These are phyloP conservation scores for Enoplolaimus lenunculus DNA, from an alignment of 2,888 invertebrate genomes.

Conservation along the genomic window DNA sequence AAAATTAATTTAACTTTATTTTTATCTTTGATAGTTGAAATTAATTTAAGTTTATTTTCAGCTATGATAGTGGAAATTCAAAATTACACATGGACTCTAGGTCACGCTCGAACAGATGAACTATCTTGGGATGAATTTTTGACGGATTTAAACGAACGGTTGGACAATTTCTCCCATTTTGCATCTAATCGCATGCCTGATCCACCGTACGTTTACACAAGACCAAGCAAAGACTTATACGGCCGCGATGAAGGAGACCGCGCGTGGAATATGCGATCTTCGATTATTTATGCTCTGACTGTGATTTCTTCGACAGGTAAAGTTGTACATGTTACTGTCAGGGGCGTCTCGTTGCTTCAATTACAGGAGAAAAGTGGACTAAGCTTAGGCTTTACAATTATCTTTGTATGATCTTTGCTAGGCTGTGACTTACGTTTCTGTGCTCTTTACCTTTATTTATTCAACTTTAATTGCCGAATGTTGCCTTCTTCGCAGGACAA, in stretches of 20 bases:
- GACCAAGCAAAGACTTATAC: neutral
- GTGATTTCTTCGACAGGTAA: conserved; percentile 16
- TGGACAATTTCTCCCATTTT: conserved; percentile 11
- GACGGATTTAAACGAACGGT: neutral
- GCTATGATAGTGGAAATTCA: neutral
- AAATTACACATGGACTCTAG: neutral
- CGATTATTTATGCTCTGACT: conserved; percentile 13
- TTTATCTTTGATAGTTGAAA: too few species aligned
- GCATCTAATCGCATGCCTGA: neutral
- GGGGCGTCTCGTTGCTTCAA: too few species aligned
- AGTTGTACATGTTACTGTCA: too few species aligned
- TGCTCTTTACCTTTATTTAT: too few species aligned
- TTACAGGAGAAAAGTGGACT: too few species aligned
- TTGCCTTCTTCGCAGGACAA: too few species aligned
- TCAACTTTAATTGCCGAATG: too few species aligned
- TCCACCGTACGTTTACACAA: conserved; percentile 8
- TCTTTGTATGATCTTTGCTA: too few species aligned
- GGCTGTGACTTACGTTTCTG: too few species aligned
- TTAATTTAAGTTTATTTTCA: neutral
- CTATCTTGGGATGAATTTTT: neutral
- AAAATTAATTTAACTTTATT: too few species aligned
- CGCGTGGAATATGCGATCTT: conserved; percentile 15
- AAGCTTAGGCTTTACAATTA: too few species aligned
- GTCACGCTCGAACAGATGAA: neutral
- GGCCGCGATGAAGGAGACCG: neutral